phyloP scores from a whole-genome alignment of 2,797 vertebrate species.

The Notamacropus eugenii region DNA sequence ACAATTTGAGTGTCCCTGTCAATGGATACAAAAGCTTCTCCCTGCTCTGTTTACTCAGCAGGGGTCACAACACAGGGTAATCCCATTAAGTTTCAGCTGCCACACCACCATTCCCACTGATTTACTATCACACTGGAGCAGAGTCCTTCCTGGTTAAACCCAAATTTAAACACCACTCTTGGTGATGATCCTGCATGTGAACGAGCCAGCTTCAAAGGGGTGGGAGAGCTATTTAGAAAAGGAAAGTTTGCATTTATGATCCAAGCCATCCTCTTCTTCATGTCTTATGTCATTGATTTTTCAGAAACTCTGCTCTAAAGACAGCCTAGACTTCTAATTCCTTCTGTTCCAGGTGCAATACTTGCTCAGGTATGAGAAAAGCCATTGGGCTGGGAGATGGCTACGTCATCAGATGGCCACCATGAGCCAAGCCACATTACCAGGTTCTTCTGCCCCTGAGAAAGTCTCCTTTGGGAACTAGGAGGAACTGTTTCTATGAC shows the following conservation, averaged over 20 bases:
- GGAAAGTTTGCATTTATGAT: neutral
- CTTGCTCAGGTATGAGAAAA: neutral
- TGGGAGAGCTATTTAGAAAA: neutral
- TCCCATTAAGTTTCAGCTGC: conserved; percentile 40
- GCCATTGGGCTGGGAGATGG: neutral
- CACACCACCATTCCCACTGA: conserved; percentile 24
- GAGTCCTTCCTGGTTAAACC: conserved; percentile 33
- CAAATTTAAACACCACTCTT: conserved; percentile 6
- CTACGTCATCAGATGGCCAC: neutral
- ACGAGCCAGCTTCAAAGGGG: conserved; percentile 4
- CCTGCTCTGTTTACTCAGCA: neutral
- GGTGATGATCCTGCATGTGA: neutral
- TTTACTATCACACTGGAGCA: neutral
- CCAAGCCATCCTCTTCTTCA: neutral
- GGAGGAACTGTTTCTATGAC: conserved; percentile 24
- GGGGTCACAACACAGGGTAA: conserved; percentile 38
- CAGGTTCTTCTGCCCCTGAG: neutral
- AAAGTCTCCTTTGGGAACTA: neutral
- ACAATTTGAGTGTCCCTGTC: neutral
- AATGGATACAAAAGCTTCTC: conserved; percentile 35
- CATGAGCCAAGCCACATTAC: neutral
- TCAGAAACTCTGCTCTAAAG: neutral
- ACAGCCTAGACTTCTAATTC: neutral
- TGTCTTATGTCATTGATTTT: neutral
- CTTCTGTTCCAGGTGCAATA: neutral